phyloP scores from a whole-genome alignment of 1,140 invertebrate species.

The Whitmania pigra region DNA sequence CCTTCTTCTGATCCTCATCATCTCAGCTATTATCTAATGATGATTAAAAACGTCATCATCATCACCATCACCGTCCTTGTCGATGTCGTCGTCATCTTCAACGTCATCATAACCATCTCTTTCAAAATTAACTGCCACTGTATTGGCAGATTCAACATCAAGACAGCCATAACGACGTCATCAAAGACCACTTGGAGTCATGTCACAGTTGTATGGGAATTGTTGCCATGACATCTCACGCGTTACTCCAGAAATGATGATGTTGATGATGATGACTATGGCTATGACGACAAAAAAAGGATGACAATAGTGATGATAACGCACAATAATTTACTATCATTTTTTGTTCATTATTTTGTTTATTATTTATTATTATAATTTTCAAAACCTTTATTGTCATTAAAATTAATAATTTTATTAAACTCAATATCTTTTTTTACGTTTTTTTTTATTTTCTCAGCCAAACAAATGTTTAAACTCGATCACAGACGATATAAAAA shows the following conservation, averaged over 20 bases:
- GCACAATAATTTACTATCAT: no score
- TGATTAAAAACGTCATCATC: no score
- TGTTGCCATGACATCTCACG: neutral
- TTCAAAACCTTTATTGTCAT: no score
- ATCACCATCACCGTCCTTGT: neutral
- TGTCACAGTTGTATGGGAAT: neutral
- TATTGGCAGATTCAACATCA: neutral
- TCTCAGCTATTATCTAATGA: no score
- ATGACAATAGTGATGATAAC: constrained; percentile 2
- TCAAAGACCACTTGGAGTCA: neutral
- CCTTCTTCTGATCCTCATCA: no score
- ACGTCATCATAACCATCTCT: neutral
- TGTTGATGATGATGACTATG: neutral
- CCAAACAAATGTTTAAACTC: no score
- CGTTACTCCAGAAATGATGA: neutral
- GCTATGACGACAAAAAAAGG: neutral
- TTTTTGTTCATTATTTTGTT: no score
- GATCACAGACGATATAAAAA: no score
- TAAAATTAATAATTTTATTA: no score
- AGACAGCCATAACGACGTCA: neutral
- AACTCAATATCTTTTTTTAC: no score
- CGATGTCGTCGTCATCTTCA: neutral
- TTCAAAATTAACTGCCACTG: neutral
- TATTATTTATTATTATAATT: no score
- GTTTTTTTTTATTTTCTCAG: no score